Base-by-base conservation (phyloP, 1,140 invertebrate genomes). In the Sycophila sp. region DNA sequence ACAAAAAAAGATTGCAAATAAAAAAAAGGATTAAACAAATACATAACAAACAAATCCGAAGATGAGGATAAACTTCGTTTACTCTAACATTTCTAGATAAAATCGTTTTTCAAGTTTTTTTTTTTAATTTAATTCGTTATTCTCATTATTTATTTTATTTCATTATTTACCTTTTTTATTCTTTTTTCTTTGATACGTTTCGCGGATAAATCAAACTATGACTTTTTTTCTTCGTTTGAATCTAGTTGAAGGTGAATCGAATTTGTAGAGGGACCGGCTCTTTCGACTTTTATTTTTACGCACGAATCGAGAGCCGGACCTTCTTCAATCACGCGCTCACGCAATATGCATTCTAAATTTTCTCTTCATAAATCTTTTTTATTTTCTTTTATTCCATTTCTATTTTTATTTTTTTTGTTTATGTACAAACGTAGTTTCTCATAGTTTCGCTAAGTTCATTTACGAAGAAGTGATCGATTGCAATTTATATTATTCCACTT, bases 1-100 rank as follows among this genome's bases (percentile, higher is more conserved):
- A 69, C n/a, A 62, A 73, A 53, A 66, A n/a, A n/a, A n/a, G n/a
- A n/a, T n/a, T 59, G 6, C 13, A 64, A 71, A 71, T 51, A 64
- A 55, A 69, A 67, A 42, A 53, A 49, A 60, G n/a, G n/a, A 64
- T 34, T 15, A 45, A 51, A 66, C 38, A 69, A 67, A n/a, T 56
- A 64, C 69, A 69, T 49, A 38, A 66, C 26, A 73, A 66, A 68
- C 49, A 67, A 72, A 74, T 30, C 15, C 36, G 32, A 40, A 47
- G 40, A 62, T 45, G 11, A 60, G 34, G 28, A 38, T 59, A 53
- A 64, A 58, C 51, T 69, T 51, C 6, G 42, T 67, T 11, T 32
- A 60, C 11, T 66, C 38, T 71, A 62, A 63, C 62, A 65, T 30
- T 56, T 28, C 55, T 62, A 72, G 22, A 69, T 65, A 28, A 62